Evolutionary conservation across 2,113 vertebrate genomes (phyloP).

Genomic region (Edolisoma coerulescens): DNA sequence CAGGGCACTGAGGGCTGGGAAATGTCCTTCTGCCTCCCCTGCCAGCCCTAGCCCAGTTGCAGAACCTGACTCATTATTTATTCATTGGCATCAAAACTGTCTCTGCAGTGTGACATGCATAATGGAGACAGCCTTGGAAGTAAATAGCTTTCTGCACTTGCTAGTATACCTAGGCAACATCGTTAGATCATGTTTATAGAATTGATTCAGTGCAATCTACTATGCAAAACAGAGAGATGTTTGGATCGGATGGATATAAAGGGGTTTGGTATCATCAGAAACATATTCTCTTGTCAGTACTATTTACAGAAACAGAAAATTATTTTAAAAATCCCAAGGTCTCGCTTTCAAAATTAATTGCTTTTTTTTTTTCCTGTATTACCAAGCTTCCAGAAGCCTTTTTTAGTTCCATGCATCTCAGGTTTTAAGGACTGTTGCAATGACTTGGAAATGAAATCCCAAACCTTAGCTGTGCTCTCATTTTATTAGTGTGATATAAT

Average conservation of each 20-base stretch:
- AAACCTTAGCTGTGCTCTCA: background rate
- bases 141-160: conserved; percentile 37
- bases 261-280: background rate
- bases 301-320: background rate
- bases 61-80: background rate
- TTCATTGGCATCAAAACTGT: background rate
- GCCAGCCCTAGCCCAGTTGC: background rate
- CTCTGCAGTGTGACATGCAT: background rate
- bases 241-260: background rate
- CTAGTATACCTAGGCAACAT: background rate
- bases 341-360: background rate
- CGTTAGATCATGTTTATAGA: background rate
- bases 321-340: background rate
- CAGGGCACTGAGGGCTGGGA: background rate
- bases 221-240: background rate
- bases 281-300: background rate
- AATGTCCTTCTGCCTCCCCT: background rate
- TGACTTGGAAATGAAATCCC: background rate
- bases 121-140: background rate
- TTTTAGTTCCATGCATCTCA: background rate
- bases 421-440: background rate
- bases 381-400: background rate
- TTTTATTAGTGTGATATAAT: background rate
- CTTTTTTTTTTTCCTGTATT: background rate
- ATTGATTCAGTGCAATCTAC: background rate